Conservation (phyloP, 2,797 vertebrate species). For the Gambelia wislizenii region DNA sequence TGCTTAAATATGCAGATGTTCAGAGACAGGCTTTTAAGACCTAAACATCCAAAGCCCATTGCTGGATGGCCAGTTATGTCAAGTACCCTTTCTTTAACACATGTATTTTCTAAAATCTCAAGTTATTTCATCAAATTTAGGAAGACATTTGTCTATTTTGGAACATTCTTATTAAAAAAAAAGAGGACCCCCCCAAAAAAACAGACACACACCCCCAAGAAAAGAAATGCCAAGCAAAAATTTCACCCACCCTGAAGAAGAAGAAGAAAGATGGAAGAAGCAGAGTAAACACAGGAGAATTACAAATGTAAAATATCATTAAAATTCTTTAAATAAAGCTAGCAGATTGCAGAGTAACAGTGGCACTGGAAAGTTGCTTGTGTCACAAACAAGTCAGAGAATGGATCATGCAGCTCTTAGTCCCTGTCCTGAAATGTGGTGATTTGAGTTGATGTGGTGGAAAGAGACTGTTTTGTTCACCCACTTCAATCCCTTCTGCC, state of each 20-base stretch:
- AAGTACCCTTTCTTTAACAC: background rate
- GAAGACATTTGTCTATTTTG: no score
- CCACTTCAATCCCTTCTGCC: background rate
- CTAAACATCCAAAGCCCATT: background rate
- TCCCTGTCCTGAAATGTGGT: background rate
- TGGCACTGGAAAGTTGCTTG: background rate
- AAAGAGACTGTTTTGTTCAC: conserved; percentile 30
- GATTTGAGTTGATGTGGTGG: background rate
- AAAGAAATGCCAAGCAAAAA: no score
- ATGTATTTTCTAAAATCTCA: background rate
- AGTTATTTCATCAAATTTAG: background rate
- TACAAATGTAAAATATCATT: background rate
- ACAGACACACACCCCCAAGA: no score
- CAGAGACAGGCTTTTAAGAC: background rate
- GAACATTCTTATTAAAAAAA: no score
- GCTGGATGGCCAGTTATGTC: background rate
- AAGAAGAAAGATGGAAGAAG: background rate
- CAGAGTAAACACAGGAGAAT: background rate
- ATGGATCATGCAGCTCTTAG: background rate
- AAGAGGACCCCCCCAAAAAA: no score
- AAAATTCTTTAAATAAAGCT: background rate
- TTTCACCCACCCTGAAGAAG: background rate
- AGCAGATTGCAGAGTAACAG: background rate
- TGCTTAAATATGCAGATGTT: background rate
- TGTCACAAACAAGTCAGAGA: background rate